Base-by-base conservation (phyloP, 2,797 vertebrate species). In the Balearica regulorum region DNA sequence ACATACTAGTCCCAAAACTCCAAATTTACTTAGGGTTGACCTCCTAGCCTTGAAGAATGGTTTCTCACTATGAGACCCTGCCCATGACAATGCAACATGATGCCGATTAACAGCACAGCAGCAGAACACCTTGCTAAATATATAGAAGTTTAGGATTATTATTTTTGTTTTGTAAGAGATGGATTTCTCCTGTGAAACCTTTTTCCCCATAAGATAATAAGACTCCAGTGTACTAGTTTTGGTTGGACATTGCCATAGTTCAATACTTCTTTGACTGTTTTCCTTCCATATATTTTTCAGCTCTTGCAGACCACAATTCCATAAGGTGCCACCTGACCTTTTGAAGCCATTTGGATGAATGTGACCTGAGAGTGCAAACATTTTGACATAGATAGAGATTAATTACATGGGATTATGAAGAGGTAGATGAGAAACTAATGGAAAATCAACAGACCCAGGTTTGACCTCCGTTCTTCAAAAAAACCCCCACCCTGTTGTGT, bases 391-490 rank as follows among this genome's bases (percentile, higher is more conserved):
- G 19, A 51, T 49, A 46, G 24, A 72, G 26, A 78, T 72, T 91
- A 86, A 95, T 94, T 90, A 77, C 31, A 58, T 16, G 11, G 35
- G 43, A 90, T 88, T 94, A 89, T 68, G 57, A 93, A 78, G 33
- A 80, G 28, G 29, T 33, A 89, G 35, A 83, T 35, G 25, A 64
- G 57, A 84, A 89, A 33, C 22, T 68, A 82, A 89, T 46, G 61
- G 24, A 84, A 93, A 84, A 31, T 83, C 69, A 95, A 90, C 14
- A 93, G 29, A 89, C 17, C 13, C 0, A 0, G 6, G 10, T 78
- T 79, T 85, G 71, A 85, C 68, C 75, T 61, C 60, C 3, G 0
- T 58, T 87, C 46, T 51, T 5, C 19, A 33, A 46, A 61, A 70
- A 18, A 39, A 26, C 0, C 7, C 7, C 6, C 19, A 7, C 3